These are phyloP conservation scores for Lycodopsis pacificus DNA, from an alignment of 2,797 vertebrate genomes.

Conservation along the genomic window DNA sequence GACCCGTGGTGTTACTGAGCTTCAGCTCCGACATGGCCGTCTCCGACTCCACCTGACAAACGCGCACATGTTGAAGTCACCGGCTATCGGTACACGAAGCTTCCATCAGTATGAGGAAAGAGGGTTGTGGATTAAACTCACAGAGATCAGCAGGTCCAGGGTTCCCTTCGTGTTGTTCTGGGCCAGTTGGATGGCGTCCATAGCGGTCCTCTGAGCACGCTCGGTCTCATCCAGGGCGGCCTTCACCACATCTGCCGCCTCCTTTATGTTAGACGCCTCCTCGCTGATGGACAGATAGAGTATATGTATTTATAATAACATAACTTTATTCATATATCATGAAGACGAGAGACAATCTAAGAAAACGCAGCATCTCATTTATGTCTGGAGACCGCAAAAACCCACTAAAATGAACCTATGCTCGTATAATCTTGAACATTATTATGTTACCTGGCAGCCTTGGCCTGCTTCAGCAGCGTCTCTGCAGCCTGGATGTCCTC, in stretches of 20 bases:
- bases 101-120: neutral
- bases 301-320: neutral
- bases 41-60: slow-evolving; percentile 90
- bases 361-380: no score
- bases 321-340: no score
- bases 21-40: slow-evolving; percentile 89
- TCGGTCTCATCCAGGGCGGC: slow-evolving; percentile 89
- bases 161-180: slow-evolving; percentile 89
- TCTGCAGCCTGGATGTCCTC: slow-evolving; percentile 89
- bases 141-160: slow-evolving; percentile 86
- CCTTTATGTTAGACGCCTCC: slow-evolving; percentile 86
- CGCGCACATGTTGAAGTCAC: neutral
- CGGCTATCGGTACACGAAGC: neutral
- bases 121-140: slow-evolving; percentile 72
- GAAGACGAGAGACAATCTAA: no score
- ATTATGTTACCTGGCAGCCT: slow-evolving; percentile 85
- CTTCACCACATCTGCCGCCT: slow-evolving; percentile 84
- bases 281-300: slow-evolving; percentile 77
- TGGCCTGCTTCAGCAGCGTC: slow-evolving; percentile 88
- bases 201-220: slow-evolving; percentile 87
- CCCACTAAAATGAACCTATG: neutral
- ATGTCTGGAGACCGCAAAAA: no score
- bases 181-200: slow-evolving; percentile 88
- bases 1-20: slow-evolving; percentile 87
- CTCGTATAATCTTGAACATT: no score